Conservation (phyloP, 92 coral and sea anemone species). For the Heteractis magnifica region DNA sequence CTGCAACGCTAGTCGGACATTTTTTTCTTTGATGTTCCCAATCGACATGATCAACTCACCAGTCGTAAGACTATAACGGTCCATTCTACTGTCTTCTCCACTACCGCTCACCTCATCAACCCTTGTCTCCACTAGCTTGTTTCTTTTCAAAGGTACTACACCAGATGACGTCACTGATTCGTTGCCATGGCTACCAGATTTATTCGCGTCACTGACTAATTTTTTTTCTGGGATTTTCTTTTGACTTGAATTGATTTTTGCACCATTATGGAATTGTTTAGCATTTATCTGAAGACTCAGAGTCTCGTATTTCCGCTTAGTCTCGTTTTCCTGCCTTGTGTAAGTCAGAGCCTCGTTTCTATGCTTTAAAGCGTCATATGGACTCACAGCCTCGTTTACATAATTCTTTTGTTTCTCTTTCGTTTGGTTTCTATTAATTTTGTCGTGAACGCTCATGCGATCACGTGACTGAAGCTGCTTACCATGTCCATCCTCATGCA, state of each 20-base stretch:
- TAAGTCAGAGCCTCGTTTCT: neutral
- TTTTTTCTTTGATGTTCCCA: conserved; percentile 15
- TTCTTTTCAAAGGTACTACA: neutral
- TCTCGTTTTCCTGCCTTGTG: neutral
- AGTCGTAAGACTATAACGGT: neutral
- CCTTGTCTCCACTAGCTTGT: neutral
- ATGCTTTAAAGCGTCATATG: neutral
- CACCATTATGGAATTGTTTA: neutral
- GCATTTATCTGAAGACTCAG: neutral
- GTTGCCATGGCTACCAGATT: neutral
- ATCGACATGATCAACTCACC: conserved; percentile 11
- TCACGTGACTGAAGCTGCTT: neutral
- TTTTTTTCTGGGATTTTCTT: neutral
- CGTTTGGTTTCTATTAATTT: neutral
- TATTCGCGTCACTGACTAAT: neutral
- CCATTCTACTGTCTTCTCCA: neutral
- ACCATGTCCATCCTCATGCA: neutral
- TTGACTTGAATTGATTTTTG: neutral
- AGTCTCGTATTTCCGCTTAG: neutral
- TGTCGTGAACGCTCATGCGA: neutral
- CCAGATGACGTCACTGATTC: neutral
- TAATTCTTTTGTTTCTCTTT: neutral
- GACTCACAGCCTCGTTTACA: neutral
- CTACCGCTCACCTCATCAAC: neutral
- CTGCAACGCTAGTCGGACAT: neutral